Conservation (phyloP, 2,797 vertebrate genomes). For the Bradypus variegatus region DNA sequence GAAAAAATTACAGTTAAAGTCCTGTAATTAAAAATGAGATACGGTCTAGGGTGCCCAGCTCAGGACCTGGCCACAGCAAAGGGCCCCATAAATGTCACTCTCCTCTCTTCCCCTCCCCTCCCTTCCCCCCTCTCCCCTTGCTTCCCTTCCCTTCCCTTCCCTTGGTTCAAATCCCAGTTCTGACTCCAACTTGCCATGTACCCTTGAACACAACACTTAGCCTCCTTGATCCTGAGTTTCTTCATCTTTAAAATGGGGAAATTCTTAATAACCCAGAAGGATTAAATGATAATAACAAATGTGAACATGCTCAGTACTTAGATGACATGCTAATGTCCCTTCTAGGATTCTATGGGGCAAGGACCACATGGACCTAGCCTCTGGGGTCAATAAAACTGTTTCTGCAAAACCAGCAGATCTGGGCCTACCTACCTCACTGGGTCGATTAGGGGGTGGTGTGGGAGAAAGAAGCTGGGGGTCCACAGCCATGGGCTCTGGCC, state of each 20-base stretch:
- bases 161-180: not conserved
- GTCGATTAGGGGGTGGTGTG: not conserved
- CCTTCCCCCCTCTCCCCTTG: not conserved
- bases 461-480: not conserved
- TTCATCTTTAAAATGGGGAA: not conserved
- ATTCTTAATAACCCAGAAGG: not conserved
- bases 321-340: not conserved
- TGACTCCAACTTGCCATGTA: not conserved
- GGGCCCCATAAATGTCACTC: not conserved
- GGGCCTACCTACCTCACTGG: not conserved
- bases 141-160: not conserved
- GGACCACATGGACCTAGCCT: not conserved
- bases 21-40: slow-evolving; percentile 21
- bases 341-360: not conserved
- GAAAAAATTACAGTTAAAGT: not conserved
- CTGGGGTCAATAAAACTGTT: not conserved
- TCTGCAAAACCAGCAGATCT: not conserved
- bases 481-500: not conserved
- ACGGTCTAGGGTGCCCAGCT: not conserved
- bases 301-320: not conserved
- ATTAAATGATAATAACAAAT: not conserved
- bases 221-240: not conserved
- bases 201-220: not conserved
- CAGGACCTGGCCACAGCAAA: not conserved
- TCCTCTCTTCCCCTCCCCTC: not conserved